phyloP scores from a whole-genome alignment of 2,888 invertebrate species.

The Polydrusus cervinus region DNA sequence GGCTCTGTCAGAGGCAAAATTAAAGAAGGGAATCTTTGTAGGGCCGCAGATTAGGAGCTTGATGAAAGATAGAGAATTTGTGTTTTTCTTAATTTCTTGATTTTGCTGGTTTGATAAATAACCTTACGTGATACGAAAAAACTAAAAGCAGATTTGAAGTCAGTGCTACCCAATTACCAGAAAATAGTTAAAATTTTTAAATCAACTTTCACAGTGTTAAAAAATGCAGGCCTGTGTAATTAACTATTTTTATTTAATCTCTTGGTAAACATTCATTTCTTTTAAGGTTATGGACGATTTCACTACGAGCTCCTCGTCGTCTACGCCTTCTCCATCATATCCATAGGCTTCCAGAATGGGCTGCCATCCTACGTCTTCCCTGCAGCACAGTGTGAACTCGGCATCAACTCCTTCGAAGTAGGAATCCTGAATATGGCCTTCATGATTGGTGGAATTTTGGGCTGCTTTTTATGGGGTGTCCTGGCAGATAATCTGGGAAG shows the following conservation, averaged over 20 bases:
- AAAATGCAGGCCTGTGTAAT: too few species aligned
- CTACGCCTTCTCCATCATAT: conserved; percentile 78
- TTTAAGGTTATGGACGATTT: conserved; percentile 80
- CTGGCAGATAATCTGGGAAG: conserved; percentile 85
- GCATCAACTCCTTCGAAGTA: conserved; percentile 78
- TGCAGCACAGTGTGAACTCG: conserved; percentile 81
- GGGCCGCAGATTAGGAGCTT: too few species aligned
- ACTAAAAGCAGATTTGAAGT: too few species aligned
- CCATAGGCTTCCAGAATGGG: conserved; percentile 79
- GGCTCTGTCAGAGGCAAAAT: too few species aligned
- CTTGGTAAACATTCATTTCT: conserved; percentile 11
- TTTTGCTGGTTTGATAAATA: too few species aligned
- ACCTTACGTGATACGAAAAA: too few species aligned
- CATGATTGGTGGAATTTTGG: conserved; percentile 81
- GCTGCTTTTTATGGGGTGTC: conserved; percentile 87
- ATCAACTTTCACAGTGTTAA: too few species aligned
- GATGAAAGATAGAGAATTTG: too few species aligned
- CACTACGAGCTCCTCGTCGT: conserved; percentile 78
- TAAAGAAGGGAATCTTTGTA: too few species aligned
- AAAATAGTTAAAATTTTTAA: too few species aligned
- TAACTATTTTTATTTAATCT: background rate
- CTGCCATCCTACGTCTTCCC: conserved; percentile 83
- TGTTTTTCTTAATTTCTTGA: too few species aligned
- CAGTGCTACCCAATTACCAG: too few species aligned
- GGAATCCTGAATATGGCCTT: conserved; percentile 83